These are phyloP conservation scores for Nasua narica DNA, from an alignment of 2,797 vertebrate genomes.

Conservation along the genomic window DNA sequence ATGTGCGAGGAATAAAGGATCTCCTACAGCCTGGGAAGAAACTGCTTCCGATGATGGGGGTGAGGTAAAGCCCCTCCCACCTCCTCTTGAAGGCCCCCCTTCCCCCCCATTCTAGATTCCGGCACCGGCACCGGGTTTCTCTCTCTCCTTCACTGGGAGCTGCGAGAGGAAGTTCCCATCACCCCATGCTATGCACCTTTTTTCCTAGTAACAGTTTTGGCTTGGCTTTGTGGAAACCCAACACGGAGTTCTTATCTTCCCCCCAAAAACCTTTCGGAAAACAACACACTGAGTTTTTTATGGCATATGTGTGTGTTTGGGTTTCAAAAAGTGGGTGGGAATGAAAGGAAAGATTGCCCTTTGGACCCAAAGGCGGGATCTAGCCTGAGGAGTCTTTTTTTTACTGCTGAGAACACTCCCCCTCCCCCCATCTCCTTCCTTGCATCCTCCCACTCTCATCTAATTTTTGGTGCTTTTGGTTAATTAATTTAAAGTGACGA, in stretches of 20 bases:
- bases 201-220: not conserved
- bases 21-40: not conserved
- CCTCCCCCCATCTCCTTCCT: not conserved
- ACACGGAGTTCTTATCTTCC: constrained; percentile 38
- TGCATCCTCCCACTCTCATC: not conserved
- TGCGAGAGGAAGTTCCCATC: not conserved
- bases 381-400: constrained; percentile 14
- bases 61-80: not conserved
- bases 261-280: constrained; percentile 48
- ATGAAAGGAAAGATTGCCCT: not conserved
- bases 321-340: not conserved
- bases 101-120: not conserved
- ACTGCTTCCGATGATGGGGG: not conserved
- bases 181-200: not conserved
- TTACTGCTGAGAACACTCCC: not conserved
- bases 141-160: not conserved
- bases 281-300: not conserved
- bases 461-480: constrained; percentile 71
- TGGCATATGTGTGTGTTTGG: not conserved
- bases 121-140: not conserved
- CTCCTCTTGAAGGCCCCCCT: not conserved
- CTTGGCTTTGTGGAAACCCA: constrained; percentile 11
- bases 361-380: not conserved
- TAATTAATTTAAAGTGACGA: constrained; percentile 84
- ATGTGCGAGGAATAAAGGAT: not conserved